Evolutionary conservation across 2,797 vertebrate genomes (phyloP).

Genomic region (Borostomias antarcticus): DNA sequence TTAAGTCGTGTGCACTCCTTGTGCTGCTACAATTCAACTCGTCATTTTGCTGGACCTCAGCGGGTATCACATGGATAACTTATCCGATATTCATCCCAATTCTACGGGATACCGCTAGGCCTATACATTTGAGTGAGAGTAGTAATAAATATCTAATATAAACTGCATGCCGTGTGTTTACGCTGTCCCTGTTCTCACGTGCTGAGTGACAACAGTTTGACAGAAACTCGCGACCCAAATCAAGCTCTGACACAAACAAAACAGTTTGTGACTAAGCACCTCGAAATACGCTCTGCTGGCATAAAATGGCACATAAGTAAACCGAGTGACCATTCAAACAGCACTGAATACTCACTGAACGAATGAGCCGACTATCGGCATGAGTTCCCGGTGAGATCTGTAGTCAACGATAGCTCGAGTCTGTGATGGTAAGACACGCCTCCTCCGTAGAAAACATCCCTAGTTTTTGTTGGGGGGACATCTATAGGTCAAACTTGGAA

Average conservation of each 20-base stretch:
- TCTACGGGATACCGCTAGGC: no score
- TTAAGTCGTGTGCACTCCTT: no score
- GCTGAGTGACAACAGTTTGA: no score
- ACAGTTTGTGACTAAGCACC: no score
- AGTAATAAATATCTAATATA: no score
- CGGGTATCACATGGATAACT: no score
- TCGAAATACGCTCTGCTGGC: background rate
- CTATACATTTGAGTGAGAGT: no score
- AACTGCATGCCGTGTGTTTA: no score
- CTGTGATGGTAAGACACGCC: background rate
- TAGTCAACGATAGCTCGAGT: conserved; percentile 36
- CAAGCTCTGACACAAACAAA: background rate
- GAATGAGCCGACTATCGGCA: conserved; percentile 29
- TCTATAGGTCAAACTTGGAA: conserved; percentile 47
- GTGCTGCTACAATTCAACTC: no score
- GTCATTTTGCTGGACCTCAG: no score
- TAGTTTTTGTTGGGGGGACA: conserved; percentile 39
- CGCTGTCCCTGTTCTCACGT: no score
- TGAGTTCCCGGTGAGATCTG: conserved; percentile 11
- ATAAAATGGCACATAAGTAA: background rate
- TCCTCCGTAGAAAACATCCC: background rate
- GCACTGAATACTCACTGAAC: conserved; percentile 44
- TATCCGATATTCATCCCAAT: no score
- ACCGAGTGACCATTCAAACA: background rate
- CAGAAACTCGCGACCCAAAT: background rate